These are phyloP conservation scores for Urophycis tenuis DNA, from an alignment of 2,797 vertebrate genomes.

Conservation along the genomic window DNA sequence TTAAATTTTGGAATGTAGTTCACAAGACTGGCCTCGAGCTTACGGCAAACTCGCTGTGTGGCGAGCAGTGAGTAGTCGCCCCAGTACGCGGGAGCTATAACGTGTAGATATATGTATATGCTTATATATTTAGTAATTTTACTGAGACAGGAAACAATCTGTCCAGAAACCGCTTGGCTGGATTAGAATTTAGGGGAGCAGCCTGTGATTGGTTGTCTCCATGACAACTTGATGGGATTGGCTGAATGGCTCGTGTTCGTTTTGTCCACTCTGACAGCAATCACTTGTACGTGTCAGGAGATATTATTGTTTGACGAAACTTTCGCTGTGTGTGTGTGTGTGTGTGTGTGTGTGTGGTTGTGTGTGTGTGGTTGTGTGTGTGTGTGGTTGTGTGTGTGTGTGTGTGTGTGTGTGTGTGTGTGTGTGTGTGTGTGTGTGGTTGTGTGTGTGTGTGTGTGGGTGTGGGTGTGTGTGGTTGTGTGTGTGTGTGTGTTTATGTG, in stretches of 20 bases:
- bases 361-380: no score
- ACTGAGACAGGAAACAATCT: background rate
- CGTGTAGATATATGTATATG: background rate
- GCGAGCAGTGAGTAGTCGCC: no score
- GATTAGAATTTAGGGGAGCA: constrained; percentile 50
- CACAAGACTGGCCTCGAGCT: background rate
- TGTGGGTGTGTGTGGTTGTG: constrained; percentile 13
- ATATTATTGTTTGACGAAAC: no score
- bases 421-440: background rate
- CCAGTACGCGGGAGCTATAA: background rate
- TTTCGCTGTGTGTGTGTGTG: constrained; percentile 24
- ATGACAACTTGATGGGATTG: constrained; percentile 44
- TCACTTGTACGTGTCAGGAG: constrained; percentile 3
- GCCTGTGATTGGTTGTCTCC: constrained; percentile 38
- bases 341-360: no score
- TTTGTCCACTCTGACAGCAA: background rate
- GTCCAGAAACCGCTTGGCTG: constrained; percentile 32
- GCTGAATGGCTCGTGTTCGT: background rate
- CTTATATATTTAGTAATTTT: background rate
- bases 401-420: constrained; percentile 16
- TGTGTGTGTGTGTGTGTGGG: no score
- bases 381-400: background rate
- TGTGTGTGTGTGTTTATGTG: constrained; percentile 30
- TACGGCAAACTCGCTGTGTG: no score
- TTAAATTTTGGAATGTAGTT: background rate